These are phyloP conservation scores for Carlito syrichta DNA, from an alignment of 2,113 vertebrate species.

Conservation along the genomic window DNA sequence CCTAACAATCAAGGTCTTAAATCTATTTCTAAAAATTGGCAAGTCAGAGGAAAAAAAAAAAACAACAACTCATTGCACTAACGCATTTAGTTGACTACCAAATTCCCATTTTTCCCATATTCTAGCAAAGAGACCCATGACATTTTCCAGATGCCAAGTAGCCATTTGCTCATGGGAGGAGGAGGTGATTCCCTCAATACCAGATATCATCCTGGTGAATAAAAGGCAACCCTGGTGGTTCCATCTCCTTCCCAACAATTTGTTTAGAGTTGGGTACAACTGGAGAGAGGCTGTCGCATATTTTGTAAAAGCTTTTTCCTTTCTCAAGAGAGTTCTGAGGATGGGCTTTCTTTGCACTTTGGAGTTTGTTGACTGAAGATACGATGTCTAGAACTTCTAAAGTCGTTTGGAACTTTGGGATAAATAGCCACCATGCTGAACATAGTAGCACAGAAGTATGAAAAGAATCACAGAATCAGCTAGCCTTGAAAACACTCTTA, in stretches of 20 bases:
- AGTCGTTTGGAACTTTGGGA: not conserved
- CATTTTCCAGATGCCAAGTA: not conserved
- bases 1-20: not conserved
- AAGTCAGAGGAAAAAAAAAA: not conserved
- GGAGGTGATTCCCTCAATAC: too few species aligned
- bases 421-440: not conserved
- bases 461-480: not conserved
- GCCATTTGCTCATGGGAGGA: not conserved
- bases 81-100: not conserved
- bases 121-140: not conserved
- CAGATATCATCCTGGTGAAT: not conserved
- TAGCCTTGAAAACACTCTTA: not conserved
- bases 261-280: not conserved
- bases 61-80: not conserved
- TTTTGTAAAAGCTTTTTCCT: not conserved
- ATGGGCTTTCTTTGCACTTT: not conserved
- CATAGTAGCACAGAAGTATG: not conserved
- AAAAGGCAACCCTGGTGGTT: not conserved
- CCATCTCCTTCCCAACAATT: not conserved
- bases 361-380: not conserved
- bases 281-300: accelerated
- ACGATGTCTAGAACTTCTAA: not conserved
- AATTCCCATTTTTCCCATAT: not conserved
- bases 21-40: not conserved
- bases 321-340: not conserved